Base-by-base conservation (phyloP, 2,113 vertebrate genomes). In the Calypte anna region DNA sequence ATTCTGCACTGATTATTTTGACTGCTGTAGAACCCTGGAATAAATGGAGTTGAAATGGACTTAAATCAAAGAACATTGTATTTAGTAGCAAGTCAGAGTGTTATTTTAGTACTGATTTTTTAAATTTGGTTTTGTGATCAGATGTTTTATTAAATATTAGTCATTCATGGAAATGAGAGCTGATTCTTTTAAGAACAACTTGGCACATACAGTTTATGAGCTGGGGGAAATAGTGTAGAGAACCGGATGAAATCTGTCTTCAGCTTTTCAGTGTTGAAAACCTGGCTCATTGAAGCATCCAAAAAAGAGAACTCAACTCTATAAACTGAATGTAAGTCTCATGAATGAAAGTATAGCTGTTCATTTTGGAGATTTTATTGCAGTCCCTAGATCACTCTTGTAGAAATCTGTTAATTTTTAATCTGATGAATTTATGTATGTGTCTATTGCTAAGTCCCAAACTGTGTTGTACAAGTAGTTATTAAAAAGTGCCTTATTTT, bases 1-100 rank as follows among this genome's bases (percentile, higher is more conserved):
- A 97, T 96, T 97, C 76, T 77, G 64, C 80, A 95, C 72, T 94
- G 96, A 94, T 97, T 95, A 91, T 95, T 95, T 93, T 93, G 90
- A 91, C 94, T 96, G 93, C 93, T 95, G 88, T 90, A 95, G 82
- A 96, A 86, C 40, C 61, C 89, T 89, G 54, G 61, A 94, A 96
- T 92, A 95, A 96, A 96, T 90, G 57, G 87, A 91, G 86, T 68
- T 88, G 91, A 94, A 96, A 96, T 91, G 57, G 91, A 61, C 57
- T 96, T 91, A 17, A 54, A 96, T 78, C 66, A 90, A 93, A 92
- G 93, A 93, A 86, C 90, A 95, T 36, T 90, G 82, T 84, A 90
- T 96, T 97, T 86, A 93, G 88, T 50, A 78, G 73, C 83, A 94
- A 91, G 61, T 67, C 1, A 0, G 31, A 74, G 54, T 78, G 82